Evolutionary conservation across 1,140 invertebrate species (phyloP).

Genomic region (Heliothis subflexa): DNA sequence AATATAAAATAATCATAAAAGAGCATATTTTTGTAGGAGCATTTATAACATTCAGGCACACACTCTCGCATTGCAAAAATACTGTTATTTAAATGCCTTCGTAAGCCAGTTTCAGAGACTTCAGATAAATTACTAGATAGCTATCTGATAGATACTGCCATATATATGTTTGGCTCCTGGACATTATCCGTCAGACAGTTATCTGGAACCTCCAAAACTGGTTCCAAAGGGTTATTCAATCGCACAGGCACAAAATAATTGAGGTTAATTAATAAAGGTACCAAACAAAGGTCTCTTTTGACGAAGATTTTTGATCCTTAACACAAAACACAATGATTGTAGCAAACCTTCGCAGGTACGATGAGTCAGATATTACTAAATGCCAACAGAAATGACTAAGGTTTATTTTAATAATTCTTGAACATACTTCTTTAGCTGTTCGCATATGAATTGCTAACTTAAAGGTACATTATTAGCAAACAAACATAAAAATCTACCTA

Average conservation of each 20-base stretch:
- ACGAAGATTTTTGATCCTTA: background rate
- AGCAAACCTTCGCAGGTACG: background rate
- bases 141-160: no score
- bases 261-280: background rate
- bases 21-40: no score
- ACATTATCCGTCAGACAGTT: no score
- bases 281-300: background rate
- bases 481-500: background rate
- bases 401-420: slow-evolving; percentile 17
- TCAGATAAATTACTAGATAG: no score
- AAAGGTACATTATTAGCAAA: background rate
- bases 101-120: background rate
- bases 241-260: background rate
- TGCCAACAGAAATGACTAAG: slow-evolving; percentile 16
- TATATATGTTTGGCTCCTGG: no score
- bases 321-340: background rate
- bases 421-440: background rate
- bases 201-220: no score
- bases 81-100: no score
- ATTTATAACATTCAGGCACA: no score
- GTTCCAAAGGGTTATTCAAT: background rate
- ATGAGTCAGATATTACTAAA: slow-evolving; percentile 19
- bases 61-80: no score
- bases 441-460: background rate
- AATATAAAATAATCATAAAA: no score